Percentiles rank a stretch among this genome's conserved stretches.
phyloP scores from a whole-genome alignment of 2,797 vertebrate genomes.

The Rhodeus uyekii region DNA sequence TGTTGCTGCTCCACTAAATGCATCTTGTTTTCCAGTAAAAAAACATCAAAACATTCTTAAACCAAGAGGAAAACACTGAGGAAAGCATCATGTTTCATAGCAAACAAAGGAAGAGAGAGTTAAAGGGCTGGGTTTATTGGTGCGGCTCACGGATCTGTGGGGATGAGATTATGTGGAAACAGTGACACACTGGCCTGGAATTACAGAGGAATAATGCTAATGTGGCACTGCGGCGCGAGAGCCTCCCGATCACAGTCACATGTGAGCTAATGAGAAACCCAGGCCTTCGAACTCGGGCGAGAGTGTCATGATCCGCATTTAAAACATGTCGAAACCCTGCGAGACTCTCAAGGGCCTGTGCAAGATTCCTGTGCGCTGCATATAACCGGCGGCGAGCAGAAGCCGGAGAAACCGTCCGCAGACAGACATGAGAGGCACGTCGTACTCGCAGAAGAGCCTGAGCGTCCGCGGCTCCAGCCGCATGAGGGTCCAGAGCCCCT shows the following conservation, averaged over 20 bases:
- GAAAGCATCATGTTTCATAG: neutral
- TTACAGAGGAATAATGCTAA: neutral
- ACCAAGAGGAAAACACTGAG: neutral
- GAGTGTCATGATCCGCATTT: constrained; percentile 74
- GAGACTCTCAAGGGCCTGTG: constrained; percentile 72
- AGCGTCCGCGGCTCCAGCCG: constrained; percentile 58
- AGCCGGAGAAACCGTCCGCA: neutral
- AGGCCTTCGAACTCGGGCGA: constrained; percentile 6
- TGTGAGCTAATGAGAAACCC: constrained; percentile 66
- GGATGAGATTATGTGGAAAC: constrained; percentile 2
- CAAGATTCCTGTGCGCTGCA: constrained; percentile 72
- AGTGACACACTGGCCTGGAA: neutral
- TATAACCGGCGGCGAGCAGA: constrained; percentile 71
- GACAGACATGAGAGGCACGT: constrained; percentile 55
- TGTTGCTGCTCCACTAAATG: too few relatives aligned
- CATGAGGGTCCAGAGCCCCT: constrained; percentile 71
- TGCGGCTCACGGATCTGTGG: neutral
- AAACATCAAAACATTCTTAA: neutral
- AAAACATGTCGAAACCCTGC: constrained; percentile 69
- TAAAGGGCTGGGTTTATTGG: neutral
- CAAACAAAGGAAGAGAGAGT: neutral
- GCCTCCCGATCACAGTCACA: constrained; percentile 64
- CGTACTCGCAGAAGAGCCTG: constrained; percentile 63
- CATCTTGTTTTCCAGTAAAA: neutral
- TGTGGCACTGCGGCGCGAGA: constrained; percentile 57